Evolutionary conservation across 2,113 vertebrate genomes (phyloP).

Genomic region (Fregetta grallaria): DNA sequence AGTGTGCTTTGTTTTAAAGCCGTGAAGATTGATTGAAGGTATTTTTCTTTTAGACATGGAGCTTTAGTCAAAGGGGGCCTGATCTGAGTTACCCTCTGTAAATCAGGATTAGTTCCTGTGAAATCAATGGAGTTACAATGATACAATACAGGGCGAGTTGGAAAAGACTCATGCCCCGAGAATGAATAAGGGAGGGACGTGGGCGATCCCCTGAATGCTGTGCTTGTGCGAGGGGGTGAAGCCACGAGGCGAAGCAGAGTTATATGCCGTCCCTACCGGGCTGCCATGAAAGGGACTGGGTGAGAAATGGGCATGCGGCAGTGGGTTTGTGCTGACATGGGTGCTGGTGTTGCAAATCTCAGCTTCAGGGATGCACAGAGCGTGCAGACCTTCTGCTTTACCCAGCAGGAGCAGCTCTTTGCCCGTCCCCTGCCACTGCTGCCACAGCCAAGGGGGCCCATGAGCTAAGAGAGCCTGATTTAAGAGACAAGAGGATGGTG

Average conservation of each 20-base stretch:
- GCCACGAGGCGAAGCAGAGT: not conserved
- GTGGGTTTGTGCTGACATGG: not conserved
- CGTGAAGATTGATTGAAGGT: slow-evolving; percentile 57
- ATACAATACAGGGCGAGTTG: not conserved
- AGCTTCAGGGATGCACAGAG: rapidly evolving
- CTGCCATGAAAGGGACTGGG: not conserved
- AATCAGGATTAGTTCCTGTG: slow-evolving; percentile 60
- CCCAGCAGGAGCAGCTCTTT: not conserved
- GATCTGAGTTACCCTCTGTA: slow-evolving; percentile 61
- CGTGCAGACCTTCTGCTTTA: not conserved
- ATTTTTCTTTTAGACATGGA: slow-evolving; percentile 56
- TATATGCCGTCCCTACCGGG: rapidly evolving
- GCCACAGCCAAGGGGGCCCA: not conserved
- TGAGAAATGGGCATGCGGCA: not conserved
- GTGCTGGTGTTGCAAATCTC: not conserved
- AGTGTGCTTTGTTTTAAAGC: slow-evolving; percentile 64
- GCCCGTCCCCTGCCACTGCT: rapidly evolving
- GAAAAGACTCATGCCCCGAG: not conserved
- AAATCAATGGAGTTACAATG: slow-evolving; percentile 45
- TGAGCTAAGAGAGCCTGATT: not conserved
- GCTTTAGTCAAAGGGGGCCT: slow-evolving; percentile 59
- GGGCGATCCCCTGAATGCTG: not conserved
- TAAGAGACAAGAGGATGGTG: not conserved
- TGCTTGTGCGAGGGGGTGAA: not conserved
- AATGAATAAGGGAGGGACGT: not conserved